Evolutionary conservation across 2,797 vertebrate species (phyloP), one percentile per base, ranked within the genome.

Genomic region (Bovichtus diacanthus): DNA sequence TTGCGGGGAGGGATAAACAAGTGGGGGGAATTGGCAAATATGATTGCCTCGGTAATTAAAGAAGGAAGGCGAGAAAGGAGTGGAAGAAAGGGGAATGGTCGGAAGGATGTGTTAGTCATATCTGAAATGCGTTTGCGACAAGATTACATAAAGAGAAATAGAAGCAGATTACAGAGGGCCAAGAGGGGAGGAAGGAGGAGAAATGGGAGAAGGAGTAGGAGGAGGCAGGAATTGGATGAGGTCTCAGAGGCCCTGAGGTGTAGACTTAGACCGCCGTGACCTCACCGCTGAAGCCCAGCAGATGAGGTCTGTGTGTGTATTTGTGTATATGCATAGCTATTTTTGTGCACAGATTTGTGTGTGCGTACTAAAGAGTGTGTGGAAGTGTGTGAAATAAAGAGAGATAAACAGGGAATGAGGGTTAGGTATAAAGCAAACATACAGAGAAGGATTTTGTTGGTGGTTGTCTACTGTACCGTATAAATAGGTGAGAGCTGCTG

Each of bases 1-100:
- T 91, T 84, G 80, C 67, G n/a, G 88, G 89, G 78, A 90, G 88
- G 90, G 82, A 92, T 91, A 92, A 93, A 92, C 87, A 88, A 82
- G 89, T 63, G 2, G 61, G 70, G 82, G 85, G 82, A 89, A 84
- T 86, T 74, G 82, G 88, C 83, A 90, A 92, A 93, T 90, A 85
- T 86, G 90, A 94, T 93, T 94, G 90, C 89, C 60, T 90, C 58
- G 74, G 91, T 93, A 94, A 94, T 95, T 94, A 94, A 91, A 92
- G 83, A 79, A 81, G 86, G 85, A 86, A 82, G 78, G 70, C 38
- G 25, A 81, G 82, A 75, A 80, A 80, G 78, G 61, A 79, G 69
- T 29, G 58, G 64, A 83, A 88, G 78, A 90, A 85, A 86, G 72
- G 72, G 55, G 80, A 87, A 87, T 47, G 89, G 84, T 83, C 65